Base-by-base conservation (phyloP, 2,113 vertebrate species). In the Tympanuchus pallidicinctus region DNA sequence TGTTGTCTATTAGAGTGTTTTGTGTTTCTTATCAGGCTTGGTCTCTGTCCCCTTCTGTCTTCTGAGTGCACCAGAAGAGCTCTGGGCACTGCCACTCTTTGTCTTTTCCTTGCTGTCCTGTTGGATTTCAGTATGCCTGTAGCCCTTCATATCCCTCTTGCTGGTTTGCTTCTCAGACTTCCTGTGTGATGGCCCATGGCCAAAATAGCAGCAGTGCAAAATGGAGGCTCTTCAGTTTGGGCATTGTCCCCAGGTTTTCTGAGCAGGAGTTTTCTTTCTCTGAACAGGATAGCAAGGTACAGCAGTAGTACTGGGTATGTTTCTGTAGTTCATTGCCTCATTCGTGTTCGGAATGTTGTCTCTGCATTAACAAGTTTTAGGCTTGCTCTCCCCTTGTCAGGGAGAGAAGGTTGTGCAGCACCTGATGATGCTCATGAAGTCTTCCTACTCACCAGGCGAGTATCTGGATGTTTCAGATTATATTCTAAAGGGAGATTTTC, bases 401-500 rank as follows among this genome's bases (percentile, higher is more conserved):
- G 34, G 56, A 65, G 40, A 64, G 75, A 22, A 69, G 16, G 27
- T 89, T 91, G 59, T 83, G 56, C 43, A 86, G 64, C 82, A 74
- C 13, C 14, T 74, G 69, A 14, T 82, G 75, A 36, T 5, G 12
- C 10, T 71, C 1, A 0, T 27, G 24, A 64, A 82, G 13, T 64
- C 81, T 74, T 93, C 32, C 38, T 90, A 27, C 32, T 64, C 0
- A 0, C 13, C 10, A 34, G 18, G 21, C 0, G 70, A 54, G 91
- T 54, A 24, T 85, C 57, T 82, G 59, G 48, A 45, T 82, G 78
- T 82, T 92, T 87, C 48, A 86, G 40, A 64, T 92, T 45, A 36
- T 90, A 60, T 85, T 96, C 45, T 90, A 78, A 76, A 93, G 61
- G 25, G 61, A 64, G 61, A 19, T 40, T 64, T 64, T 64, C 38